Evolutionary conservation across 2,888 invertebrate species (phyloP).

Genomic region (Rhagonycha fulva): DNA sequence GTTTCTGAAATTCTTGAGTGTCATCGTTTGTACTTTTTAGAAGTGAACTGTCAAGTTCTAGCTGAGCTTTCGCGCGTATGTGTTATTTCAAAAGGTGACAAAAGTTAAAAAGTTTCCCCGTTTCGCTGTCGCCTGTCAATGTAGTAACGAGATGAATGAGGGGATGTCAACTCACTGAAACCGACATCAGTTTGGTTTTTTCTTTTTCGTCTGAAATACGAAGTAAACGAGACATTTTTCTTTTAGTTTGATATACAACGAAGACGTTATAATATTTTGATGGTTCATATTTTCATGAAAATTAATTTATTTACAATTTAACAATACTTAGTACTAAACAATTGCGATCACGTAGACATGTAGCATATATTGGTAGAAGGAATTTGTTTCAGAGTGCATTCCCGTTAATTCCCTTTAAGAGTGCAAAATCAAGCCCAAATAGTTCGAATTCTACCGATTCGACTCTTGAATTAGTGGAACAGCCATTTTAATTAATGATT

Average conservation of each 20-base stretch:
- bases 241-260: neutral
- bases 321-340: neutral
- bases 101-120: constrained; percentile 30
- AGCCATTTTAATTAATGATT: neutral
- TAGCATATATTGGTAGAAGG: neutral
- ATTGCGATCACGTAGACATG: neutral
- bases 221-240: constrained; percentile 1
- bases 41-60: constrained; percentile 25
- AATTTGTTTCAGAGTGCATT: neutral
- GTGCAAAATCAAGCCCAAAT: neutral
- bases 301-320: neutral
- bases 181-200: constrained; percentile 27
- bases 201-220: constrained; percentile 6
- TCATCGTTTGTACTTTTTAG: constrained; percentile 11
- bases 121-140: constrained; percentile 26
- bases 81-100: constrained; percentile 29
- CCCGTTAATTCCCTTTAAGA: neutral
- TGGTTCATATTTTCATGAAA: neutral
- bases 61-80: constrained; percentile 22
- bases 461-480: neutral
- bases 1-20: neutral
- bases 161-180: constrained; percentile 26
- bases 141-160: constrained; percentile 28
- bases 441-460: neutral
- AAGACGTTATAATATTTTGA: neutral